Percentiles rank a stretch among this genome's conserved stretches.
phyloP scores from a whole-genome alignment of 2,888 invertebrate genomes.

The Blera fallax region DNA sequence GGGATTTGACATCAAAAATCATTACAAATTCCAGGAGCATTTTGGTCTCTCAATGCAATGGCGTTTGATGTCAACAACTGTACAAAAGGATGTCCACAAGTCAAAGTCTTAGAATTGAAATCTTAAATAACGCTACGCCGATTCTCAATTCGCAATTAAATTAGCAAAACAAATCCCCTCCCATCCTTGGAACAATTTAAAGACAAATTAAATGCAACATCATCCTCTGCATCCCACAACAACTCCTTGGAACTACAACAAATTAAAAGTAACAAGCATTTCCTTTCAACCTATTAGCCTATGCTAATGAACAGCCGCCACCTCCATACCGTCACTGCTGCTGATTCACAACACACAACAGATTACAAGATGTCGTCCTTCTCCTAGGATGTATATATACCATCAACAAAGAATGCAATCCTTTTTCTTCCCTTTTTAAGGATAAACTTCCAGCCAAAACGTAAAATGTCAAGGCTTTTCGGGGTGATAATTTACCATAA shows the following conservation, averaged over 20 bases:
- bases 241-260: conserved; percentile 14
- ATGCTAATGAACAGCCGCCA: conserved; percentile 55
- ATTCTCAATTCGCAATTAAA: too few species aligned
- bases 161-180: neutral
- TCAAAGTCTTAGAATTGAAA: too few species aligned
- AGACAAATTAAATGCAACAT: neutral
- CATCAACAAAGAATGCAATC: conserved; percentile 49
- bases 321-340: neutral
- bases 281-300: conserved; percentile 67
- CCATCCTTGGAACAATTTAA: neutral
- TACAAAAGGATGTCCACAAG: too few species aligned
- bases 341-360: conserved; percentile 1
- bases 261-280: conserved; percentile 64
- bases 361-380: conserved; percentile 44
- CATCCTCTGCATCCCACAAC: too few species aligned
- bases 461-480: conserved; percentile 63
- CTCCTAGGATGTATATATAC: conserved; percentile 20
- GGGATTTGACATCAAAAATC: too few species aligned
- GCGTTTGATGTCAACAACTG: too few species aligned
- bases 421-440: conserved; percentile 8
- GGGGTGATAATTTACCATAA: conserved; percentile 69
- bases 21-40: too few species aligned
- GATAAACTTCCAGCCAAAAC: conserved; percentile 60
- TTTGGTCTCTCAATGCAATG: too few species aligned
- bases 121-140: too few species aligned